Evolutionary conservation across 2,113 vertebrate species (phyloP), one percentile per base, ranked within the genome.

Genomic region (Sterrhoptilus dennistouni): DNA sequence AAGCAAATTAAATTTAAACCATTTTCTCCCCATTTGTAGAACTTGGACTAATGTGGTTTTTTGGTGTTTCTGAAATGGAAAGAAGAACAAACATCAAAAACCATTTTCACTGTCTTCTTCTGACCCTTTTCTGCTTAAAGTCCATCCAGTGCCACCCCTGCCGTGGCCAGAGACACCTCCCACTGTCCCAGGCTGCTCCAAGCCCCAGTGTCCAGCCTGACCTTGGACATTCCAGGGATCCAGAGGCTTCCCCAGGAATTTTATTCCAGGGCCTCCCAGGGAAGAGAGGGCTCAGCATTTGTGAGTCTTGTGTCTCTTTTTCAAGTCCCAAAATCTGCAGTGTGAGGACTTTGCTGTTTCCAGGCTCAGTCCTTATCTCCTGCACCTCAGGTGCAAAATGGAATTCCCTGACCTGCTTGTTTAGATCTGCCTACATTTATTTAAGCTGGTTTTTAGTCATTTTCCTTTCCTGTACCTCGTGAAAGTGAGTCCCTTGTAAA

Each of bases 401-500:
- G 63, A 64, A 33, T 49, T 36, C 21, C 8, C 17, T 6, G 33
- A 36, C 9, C 54, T 52, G 61, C 65, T 53, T 50, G 36, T 76
- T 92, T n/a, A 24, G 40, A 17, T 83, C 59, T 77, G 79, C 15
- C 82, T 56, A 6, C 14, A 2, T 6, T 15, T 1, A 3, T 33
- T 66, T 21, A 15, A 57, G 68, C 6, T 12, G 4, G 4, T 71
- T 83, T 38, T 71, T 7, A 31, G 19, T 35, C 5, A 11, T 83
- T 93, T 93, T 66, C 45, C 54, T 86, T 74, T 33, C 83, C 52
- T 47, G 21, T 74, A 6, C 68, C n/a, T 50, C 45, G 47, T 27
- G 83, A 89, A 91, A 95, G 52, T 3, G 12, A 86, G 76, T 70
- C 70, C 60, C 71, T 69, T 89, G 64, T 77, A 79, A 85, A 76